phyloP scores from a whole-genome alignment of 1,140 invertebrate species.

The Drosophila sucinea region DNA sequence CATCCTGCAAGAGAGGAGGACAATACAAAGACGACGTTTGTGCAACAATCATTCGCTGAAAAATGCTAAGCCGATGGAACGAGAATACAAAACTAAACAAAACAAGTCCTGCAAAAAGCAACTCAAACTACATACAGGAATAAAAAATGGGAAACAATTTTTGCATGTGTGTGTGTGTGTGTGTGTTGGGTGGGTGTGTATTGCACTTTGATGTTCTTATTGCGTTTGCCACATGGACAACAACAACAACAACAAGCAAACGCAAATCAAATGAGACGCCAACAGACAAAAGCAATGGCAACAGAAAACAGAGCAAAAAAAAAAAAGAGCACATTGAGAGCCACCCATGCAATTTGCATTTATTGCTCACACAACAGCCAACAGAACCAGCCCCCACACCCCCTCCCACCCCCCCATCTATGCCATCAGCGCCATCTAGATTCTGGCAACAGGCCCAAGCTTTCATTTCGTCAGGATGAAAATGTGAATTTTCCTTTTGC shows the following conservation, averaged over 20 bases:
- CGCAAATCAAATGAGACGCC: slow-evolving; percentile 78
- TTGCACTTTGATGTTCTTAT: slow-evolving; percentile 79
- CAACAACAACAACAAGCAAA: slow-evolving; percentile 34
- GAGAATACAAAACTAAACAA: slow-evolving; percentile 23
- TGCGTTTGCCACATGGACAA: slow-evolving; percentile 54
- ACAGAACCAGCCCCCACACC: slow-evolving; percentile 5
- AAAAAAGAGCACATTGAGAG: slow-evolving; percentile 66
- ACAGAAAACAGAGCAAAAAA: slow-evolving; percentile 3
- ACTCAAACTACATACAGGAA: slow-evolving; percentile 50
- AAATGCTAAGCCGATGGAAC: slow-evolving; percentile 60
- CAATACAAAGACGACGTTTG: slow-evolving; percentile 78
- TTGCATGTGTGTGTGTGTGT: slow-evolving; percentile 31
- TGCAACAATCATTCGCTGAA: slow-evolving; percentile 80
- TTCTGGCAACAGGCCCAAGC: slow-evolving; percentile 59
- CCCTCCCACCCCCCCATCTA: not conserved
- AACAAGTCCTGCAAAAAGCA: slow-evolving; percentile 60
- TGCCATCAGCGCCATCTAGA: not conserved
- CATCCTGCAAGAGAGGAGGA: slow-evolving; percentile 56
- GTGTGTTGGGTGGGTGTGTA: slow-evolving; percentile 41
- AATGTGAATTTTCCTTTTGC: slow-evolving; percentile 56
- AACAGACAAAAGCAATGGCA: slow-evolving; percentile 51
- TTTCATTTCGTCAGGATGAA: slow-evolving; percentile 75
- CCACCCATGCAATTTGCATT: slow-evolving; percentile 80
- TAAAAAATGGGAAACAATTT: not conserved
- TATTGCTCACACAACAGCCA: slow-evolving; percentile 53